Evolutionary conservation across 2,797 vertebrate genomes (phyloP).

Genomic region (Megalops cyprinoides): DNA sequence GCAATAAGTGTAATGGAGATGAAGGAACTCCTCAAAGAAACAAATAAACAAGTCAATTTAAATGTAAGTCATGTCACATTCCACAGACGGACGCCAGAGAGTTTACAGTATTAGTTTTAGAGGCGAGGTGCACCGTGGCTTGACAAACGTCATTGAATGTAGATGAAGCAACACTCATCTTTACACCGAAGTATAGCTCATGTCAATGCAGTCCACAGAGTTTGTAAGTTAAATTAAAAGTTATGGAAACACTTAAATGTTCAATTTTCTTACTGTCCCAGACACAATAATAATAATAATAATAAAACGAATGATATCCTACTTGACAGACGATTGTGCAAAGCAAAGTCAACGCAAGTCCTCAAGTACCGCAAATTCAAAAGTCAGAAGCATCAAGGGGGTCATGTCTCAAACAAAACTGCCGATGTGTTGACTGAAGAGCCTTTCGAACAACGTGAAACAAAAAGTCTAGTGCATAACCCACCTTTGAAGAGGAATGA

Average conservation of each 20-base stretch:
- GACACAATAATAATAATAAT: background rate
- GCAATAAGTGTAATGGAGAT: background rate
- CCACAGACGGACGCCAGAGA: background rate
- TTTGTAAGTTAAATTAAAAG: background rate
- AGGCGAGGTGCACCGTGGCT: too few species aligned
- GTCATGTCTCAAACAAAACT: background rate
- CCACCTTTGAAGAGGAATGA: slow-evolving; percentile 73
- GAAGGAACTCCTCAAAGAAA: background rate
- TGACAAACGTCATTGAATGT: too few species aligned
- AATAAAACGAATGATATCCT: background rate
- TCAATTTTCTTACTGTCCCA: background rate
- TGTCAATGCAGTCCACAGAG: background rate
- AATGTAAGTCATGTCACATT: background rate
- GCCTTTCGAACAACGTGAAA: background rate
- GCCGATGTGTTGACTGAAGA: background rate
- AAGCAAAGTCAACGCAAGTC: background rate
- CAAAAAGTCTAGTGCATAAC: slow-evolving; percentile 42
- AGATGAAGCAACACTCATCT: background rate
- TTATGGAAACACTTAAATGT: background rate
- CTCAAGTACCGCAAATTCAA: background rate
- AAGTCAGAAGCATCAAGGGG: background rate
- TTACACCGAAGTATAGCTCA: background rate
- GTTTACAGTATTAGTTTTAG: background rate
- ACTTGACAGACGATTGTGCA: too few species aligned
- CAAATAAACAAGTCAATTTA: background rate